Evolutionary conservation across 2,797 vertebrate genomes (phyloP).

Genomic region (Ctenochaetus hawaiiensis): DNA sequence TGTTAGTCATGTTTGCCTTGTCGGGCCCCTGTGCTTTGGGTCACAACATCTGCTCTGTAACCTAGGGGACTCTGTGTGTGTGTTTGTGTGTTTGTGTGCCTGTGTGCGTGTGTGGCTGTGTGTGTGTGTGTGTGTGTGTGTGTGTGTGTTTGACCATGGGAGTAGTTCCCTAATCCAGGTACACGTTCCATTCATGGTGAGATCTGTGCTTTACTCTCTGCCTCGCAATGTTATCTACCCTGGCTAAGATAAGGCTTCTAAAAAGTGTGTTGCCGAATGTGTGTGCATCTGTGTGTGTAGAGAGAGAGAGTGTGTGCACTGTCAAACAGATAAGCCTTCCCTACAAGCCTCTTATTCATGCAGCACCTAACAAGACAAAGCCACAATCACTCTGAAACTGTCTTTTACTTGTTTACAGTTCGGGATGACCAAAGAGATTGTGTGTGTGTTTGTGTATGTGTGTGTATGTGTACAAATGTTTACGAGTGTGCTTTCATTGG

Average conservation of each 20-base stretch:
- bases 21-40: conserved; percentile 26
- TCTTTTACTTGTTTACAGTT: conserved; percentile 55
- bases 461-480: conserved; percentile 8
- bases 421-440: conserved; percentile 31
- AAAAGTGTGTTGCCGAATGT: conserved; percentile 42
- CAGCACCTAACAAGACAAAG: conserved; percentile 62
- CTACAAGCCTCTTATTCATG: conserved; percentile 68
- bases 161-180: conserved; percentile 39
- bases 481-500: conserved; percentile 26
- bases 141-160: conserved; percentile 10
- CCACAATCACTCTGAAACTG: conserved; percentile 51
- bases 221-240: conserved; percentile 61
- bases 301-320: not conserved
- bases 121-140: conserved; percentile 22
- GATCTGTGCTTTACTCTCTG: conserved; percentile 53
- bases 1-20: conserved; percentile 39
- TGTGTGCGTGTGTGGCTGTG: conserved; percentile 9
- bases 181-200: conserved; percentile 60
- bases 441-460: not conserved
- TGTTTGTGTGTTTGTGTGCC: not conserved
- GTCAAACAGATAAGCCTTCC: conserved; percentile 71
- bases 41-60: conserved; percentile 57
- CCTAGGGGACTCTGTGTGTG: conserved; percentile 16
- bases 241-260: conserved; percentile 61
- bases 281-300: conserved; percentile 17